Percentiles rank a stretch among this genome's conserved stretches.
phyloP scores from a whole-genome alignment of 2,888 invertebrate species.

The Parascotia fuliginaria region DNA sequence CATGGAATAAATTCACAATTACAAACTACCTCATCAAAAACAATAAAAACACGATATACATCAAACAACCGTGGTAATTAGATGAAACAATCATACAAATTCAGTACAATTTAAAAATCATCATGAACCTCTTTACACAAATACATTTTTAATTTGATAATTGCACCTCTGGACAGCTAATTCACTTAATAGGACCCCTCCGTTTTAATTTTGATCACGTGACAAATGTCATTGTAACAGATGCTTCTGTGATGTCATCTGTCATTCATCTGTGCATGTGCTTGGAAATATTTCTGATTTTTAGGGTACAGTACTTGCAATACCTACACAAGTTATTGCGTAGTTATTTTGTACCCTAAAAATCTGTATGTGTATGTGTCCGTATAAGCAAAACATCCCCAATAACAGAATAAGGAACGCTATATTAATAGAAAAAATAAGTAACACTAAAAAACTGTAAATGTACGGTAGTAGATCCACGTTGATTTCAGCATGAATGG shows the following conservation, averaged over 20 bases:
- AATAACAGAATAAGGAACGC: no score
- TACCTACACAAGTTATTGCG: no score
- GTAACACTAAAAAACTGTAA: neutral
- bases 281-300: neutral
- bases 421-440: no score
- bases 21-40: slow-evolving; percentile 36
- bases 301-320: no score
- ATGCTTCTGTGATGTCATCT: slow-evolving; percentile 56
- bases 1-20: slow-evolving; percentile 39
- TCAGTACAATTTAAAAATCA: slow-evolving; percentile 73
- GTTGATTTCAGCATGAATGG: no score
- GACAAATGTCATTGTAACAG: slow-evolving; percentile 81
- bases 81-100: slow-evolving; percentile 53
- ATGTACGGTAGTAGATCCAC: no score
- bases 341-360: neutral
- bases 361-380: no score
- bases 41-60: slow-evolving; percentile 42
- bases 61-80: slow-evolving; percentile 50
- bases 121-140: slow-evolving; percentile 70
- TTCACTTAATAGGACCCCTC: slow-evolving; percentile 58
- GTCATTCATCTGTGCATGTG: slow-evolving; percentile 7
- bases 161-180: slow-evolving; percentile 63
- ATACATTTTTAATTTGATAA: slow-evolving; percentile 83
- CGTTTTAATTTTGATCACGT: slow-evolving; percentile 78
- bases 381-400: no score